phyloP scores from a whole-genome alignment of 2,797 vertebrate genomes.

The Propithecus deckenii region DNA sequence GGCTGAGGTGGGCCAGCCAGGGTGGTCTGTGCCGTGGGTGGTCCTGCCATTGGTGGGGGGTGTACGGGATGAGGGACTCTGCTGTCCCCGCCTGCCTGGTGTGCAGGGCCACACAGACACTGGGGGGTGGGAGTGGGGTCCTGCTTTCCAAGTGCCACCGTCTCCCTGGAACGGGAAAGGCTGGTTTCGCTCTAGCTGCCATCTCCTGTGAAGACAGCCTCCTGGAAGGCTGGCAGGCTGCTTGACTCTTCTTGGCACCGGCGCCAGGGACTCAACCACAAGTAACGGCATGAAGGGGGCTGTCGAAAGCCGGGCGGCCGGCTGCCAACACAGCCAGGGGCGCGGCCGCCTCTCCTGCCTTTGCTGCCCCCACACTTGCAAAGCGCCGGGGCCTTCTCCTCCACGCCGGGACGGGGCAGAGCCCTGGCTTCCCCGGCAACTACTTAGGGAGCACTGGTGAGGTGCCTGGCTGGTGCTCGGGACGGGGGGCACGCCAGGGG shows the following conservation, averaged over 20 bases:
- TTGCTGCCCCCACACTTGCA: background rate
- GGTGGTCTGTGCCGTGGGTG: constrained; percentile 69
- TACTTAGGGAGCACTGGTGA: fast-evolving
- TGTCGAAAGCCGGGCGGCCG: background rate
- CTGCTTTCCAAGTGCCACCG: constrained; percentile 34
- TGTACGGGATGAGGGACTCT: background rate
- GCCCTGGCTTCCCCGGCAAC: fast-evolving
- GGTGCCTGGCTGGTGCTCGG: too few species aligned
- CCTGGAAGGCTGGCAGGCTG: constrained; percentile 69
- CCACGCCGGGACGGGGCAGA: fast-evolving
- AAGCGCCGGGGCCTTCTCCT: background rate
- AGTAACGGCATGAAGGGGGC: constrained; percentile 74
- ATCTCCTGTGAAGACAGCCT: constrained; percentile 50
- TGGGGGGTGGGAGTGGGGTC: background rate
- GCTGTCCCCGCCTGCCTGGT: constrained; percentile 8
- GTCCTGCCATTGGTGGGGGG: background rate
- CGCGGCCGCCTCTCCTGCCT: background rate
- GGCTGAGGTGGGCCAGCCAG: background rate
- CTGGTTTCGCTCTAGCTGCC: constrained; percentile 56
- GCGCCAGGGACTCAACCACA: constrained; percentile 69
- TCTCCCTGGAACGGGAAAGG: constrained; percentile 70
- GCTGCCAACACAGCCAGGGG: constrained; percentile 37
- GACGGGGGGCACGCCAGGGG: background rate
- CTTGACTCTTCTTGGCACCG: constrained; percentile 38
- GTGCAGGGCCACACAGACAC: constrained; percentile 51